Conservation (phyloP, 2,113 vertebrate species). For the Microtus montanus region DNA sequence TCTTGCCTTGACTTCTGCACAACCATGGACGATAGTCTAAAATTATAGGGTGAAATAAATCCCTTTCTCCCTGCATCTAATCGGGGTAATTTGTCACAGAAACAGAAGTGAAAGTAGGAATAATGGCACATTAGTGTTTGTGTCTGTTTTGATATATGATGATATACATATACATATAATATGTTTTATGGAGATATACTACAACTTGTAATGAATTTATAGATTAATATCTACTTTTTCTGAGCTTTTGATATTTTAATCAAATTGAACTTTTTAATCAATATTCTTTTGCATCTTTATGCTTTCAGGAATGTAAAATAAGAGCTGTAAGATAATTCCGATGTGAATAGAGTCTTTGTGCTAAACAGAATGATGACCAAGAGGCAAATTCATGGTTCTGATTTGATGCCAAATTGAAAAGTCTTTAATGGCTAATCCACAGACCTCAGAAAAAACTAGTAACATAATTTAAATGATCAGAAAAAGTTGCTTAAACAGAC, state of each 20-base stretch:
- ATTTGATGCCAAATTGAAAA: slow-evolving; percentile 28
- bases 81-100: not conserved
- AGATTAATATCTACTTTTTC: not conserved
- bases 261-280: slow-evolving; percentile 11
- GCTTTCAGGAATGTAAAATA: slow-evolving; percentile 23
- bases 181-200: not conserved
- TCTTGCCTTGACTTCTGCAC: not conserved
- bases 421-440: not conserved
- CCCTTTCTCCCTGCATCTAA: not conserved
- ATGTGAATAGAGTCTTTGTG: not conserved
- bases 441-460: not conserved
- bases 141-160: not conserved
- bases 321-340: not conserved
- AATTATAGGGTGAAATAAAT: not conserved
- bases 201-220: not conserved
- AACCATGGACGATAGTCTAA: not conserved
- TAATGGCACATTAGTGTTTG: not conserved
- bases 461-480: slow-evolving; percentile 21
- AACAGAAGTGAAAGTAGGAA: not conserved
- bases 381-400: not conserved
- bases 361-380: not conserved
- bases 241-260: not conserved
- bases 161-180: not conserved
- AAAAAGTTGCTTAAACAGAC: slow-evolving; percentile 34
- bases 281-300: not conserved